Base-by-base conservation (phyloP, 2,888 invertebrate species). In the Coelopa pilipes region DNA sequence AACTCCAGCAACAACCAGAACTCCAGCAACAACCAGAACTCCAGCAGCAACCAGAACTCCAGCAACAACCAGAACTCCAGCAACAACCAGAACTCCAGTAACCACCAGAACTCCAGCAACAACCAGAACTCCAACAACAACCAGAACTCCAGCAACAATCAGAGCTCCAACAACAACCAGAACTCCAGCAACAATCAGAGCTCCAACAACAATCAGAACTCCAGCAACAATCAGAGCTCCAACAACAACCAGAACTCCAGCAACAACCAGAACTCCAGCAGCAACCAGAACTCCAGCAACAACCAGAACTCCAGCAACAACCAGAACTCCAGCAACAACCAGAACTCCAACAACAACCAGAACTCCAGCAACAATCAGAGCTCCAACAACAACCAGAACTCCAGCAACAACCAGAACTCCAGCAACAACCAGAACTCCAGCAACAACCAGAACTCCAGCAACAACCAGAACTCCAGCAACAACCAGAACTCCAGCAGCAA, bases 291-390 rank as follows among this genome's bases (percentile, higher is more conserved):
- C 24, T 53, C 70, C 1, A 69, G 70, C 0, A 74, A 63, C 49
- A 73, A 49, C 46, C 75, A 80, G 70, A 69, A 60, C 53, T 74
- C 77, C 13, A 78, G 67, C 75, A 72, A 55, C 70, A 79, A 74
- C 65, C 77, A 80, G 65, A 73, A 49, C 34, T 70, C 79, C 11
- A 71, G 66, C 5, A 78, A 47, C 53, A 80, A 76, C 73, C 78
- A 80, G 50, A 73, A 69, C 12, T 72, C 76, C 46, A 74, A 75
- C 76, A 34, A 34, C 34, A 34, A 34, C 57, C 45, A 24, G n/a
- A 73, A 50, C 46, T 19, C 21, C 46, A 45, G 45, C 50, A 19
- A 45, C 10, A 47, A 19, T 13, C 79, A 78, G 62, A 67, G 67
- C 46, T 67, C 75, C 12, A 70, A 50, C 21, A 74, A 74, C 57